A percentile compares a stretch with the other conserved stretches of the same genome.
Evolutionary conservation across 2,797 vertebrate genomes (phyloP).

Genomic region (Crenichthys baileyi): DNA sequence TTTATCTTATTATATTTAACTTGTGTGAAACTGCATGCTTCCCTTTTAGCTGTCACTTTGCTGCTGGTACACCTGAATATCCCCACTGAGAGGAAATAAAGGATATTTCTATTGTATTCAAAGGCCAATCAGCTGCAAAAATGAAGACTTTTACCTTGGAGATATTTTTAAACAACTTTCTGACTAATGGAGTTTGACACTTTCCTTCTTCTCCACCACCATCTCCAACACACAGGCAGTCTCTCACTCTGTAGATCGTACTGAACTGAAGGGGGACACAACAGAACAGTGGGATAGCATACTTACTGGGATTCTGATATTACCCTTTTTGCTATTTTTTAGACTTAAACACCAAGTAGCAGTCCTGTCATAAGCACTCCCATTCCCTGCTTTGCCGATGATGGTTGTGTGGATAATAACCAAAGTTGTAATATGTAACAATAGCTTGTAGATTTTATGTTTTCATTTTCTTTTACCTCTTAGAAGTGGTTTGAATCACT

Average conservation of each 20-base stretch:
- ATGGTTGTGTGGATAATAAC: not conserved
- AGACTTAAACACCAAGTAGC: not conserved
- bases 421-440: not conserved
- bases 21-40: not conserved
- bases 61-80: not conserved
- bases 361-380: not conserved
- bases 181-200: not conserved
- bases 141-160: constrained; percentile 39
- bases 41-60: not conserved
- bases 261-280: constrained; percentile 45
- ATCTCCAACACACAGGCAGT: constrained; percentile 61
- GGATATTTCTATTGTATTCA: not conserved
- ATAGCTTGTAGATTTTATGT: not conserved
- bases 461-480: not conserved
- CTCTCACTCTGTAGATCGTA: constrained; percentile 55
- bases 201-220: constrained; percentile 1
- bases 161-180: constrained; percentile 9
- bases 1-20: not conserved
- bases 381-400: not conserved
- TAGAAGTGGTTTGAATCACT: no score
- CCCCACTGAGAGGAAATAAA: not conserved
- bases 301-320: not conserved
- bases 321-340: not conserved
- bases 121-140: not conserved
- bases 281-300: constrained; percentile 16